Base-by-base conservation (phyloP, 2,797 vertebrate species). In the Austrolebias charrua region DNA sequence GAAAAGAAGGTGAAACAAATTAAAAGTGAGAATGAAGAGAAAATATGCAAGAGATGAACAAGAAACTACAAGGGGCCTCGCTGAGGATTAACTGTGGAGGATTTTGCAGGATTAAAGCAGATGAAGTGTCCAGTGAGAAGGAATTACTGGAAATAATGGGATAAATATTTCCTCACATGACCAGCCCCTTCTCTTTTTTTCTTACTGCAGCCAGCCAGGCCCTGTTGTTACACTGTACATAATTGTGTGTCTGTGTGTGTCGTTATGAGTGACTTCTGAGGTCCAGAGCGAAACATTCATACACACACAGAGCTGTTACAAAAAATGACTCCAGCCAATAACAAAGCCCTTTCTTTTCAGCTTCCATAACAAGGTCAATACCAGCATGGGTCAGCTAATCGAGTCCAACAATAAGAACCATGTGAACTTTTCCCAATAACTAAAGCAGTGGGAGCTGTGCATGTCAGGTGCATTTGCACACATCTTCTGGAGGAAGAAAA, bases 91-190 rank as follows among this genome's bases (percentile, higher is more conserved):
- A 33, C 69, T 63, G 55, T 1, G 28, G 63, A 20, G 73, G 76
- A 83, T 81, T 81, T 71, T 2, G 35, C 31, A 48, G 76, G 75
- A 82, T 82, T 79, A 82, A 66, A 80, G 35, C 50, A 72, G 79
- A 86, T 82, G 55, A 76, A 74, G 75, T 67, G 71, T 66, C 63
- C 69, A 49, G 65, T 78, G 73, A 75, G 67, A 71, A 42, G 58
- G 77, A 79, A 80, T 69, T 79, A 84, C 61, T 69, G 12, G 59
- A 57, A 83, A 78, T 74, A 71, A 86, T 64, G 56, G 65, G 68
- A 79, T 69, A 76, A 71, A 66, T 65, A 60, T 75, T 75, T 42
- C 63, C 69, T 81, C 50, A 63, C 64, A 77, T 76, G 69, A 83
- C 63, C 61, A 67, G 60, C 54, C 69, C 54, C 60, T 53, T 49